A percentile compares a stretch with the other conserved stretches of the same genome.
Evolutionary conservation across 2,797 vertebrate species (phyloP).

Genomic region (Sebastes diaconus): DNA sequence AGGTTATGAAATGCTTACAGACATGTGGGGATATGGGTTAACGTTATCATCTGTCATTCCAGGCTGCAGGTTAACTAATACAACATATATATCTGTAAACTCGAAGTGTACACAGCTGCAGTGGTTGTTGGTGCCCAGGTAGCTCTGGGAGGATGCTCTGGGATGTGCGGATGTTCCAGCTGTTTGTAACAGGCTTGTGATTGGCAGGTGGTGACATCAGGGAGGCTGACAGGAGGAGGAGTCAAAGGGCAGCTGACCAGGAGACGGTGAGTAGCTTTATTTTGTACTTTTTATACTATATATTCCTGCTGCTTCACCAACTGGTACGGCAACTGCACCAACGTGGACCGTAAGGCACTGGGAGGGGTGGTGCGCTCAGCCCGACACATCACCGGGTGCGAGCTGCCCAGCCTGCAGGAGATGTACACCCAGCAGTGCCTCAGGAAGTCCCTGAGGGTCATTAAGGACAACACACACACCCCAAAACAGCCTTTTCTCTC

Average conservation of each 20-base stretch:
- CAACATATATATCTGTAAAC: background rate
- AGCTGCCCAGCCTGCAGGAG: too few relatives aligned
- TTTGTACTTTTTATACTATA: background rate
- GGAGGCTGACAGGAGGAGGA: slow-evolving; percentile 82
- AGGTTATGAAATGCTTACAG: too few relatives aligned
- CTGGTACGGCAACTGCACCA: too few relatives aligned
- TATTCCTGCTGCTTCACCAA: too few relatives aligned
- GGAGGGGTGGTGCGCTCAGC: accelerated
- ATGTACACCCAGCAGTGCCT: too few relatives aligned
- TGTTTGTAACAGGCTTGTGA: background rate
- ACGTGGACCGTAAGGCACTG: too few relatives aligned
- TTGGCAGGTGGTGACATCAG: slow-evolving; percentile 86
- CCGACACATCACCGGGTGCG: accelerated
- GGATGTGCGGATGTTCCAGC: too few relatives aligned
- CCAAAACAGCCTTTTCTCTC: accelerated
- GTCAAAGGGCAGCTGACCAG: slow-evolving; percentile 64
- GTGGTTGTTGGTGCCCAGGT: background rate
- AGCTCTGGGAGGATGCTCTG: too few relatives aligned
- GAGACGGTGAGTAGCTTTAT: slow-evolving; percentile 77
- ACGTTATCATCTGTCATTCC: background rate
- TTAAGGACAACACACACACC: too few relatives aligned
- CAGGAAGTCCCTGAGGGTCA: accelerated
- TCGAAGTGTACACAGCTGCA: background rate
- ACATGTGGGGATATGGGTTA: background rate
- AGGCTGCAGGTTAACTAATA: background rate